Evolutionary conservation across 2,797 vertebrate species (phyloP).

Genomic region (Luscinia luscinia): DNA sequence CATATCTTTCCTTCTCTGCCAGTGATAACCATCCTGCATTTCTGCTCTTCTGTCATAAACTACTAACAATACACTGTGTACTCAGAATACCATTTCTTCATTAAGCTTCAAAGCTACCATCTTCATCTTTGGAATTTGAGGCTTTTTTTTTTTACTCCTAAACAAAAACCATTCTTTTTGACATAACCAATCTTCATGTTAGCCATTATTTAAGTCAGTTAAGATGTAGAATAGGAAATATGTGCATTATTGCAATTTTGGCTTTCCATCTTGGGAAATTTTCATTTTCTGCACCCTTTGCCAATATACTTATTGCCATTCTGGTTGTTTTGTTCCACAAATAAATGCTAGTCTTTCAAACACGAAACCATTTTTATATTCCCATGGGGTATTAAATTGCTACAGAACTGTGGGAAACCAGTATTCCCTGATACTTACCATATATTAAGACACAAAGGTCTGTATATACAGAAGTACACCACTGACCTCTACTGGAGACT

Average conservation of each 20-base stretch:
- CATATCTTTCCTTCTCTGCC: background rate
- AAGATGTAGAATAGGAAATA: background rate
- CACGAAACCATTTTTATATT: background rate
- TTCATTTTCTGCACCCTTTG: background rate
- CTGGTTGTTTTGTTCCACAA: background rate
- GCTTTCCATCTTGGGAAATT: background rate
- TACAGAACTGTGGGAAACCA: background rate
- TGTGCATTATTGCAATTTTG: background rate
- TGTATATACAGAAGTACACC: background rate
- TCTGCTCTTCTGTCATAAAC: background rate
- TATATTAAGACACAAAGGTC: background rate
- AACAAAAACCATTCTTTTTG: background rate
- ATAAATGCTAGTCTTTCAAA: background rate
- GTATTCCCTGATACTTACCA: background rate
- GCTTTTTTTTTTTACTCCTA: background rate
- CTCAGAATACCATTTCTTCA: background rate
- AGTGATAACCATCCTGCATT: background rate
- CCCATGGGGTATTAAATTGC: background rate
- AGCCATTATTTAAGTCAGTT: background rate
- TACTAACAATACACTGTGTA: background rate
- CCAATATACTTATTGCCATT: background rate
- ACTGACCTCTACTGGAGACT: conserved; percentile 56
- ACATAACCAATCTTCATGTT: background rate
- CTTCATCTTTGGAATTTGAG: background rate
- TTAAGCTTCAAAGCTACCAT: background rate